Base-by-base conservation (phyloP, 2,113 vertebrate species). In the Cettia cetti region DNA sequence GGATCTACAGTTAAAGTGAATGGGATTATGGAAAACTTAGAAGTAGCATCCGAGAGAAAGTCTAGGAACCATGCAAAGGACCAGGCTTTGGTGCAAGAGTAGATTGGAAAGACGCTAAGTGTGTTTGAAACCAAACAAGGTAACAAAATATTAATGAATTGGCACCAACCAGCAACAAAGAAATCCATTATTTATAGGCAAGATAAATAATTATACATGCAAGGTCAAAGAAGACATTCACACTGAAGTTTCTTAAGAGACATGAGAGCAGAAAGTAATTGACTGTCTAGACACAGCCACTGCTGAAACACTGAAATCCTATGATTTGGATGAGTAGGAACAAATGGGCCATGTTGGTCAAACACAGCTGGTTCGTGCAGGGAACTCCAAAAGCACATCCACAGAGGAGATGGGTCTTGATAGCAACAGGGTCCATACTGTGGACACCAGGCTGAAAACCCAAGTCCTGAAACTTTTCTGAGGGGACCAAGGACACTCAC, bases 81-180 rank as follows among this genome's bases (percentile, higher is more conserved):
- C 53, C 59, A 63, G 56, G n/a, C 11, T 74, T 68, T 64, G n/a
- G 47, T 72, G 40, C 44, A 77, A 69, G 30, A 66, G 39, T 35
- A 70, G 59, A 64, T 0, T 78, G 60, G 79, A 86, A 90, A 83
- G 76, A 75, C 0, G 0, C 4, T 78, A 85, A 93, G 45, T 15
- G 50, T 84, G 49, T 81, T 89, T 81, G 85, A 93, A 93, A 96
- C 64, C 70, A 35, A 90, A 86, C 53, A 69, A 94, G 37, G 56
- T 71, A 94, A 90, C 82, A 93, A 88, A 90, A 85, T 93, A 95
- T 86, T 95, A 93, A 97, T 93, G 82, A 96, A 95, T 86, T 68
- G 35, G 80, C 68, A 94, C 31, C 64, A 86, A 89, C 28, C 22
- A 79, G 72, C 72, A 96, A 76, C 77, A 92, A 93, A 95, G 82